phyloP scores from a whole-genome alignment of 1,140 invertebrate species.

The Drosophila athabasca region DNA sequence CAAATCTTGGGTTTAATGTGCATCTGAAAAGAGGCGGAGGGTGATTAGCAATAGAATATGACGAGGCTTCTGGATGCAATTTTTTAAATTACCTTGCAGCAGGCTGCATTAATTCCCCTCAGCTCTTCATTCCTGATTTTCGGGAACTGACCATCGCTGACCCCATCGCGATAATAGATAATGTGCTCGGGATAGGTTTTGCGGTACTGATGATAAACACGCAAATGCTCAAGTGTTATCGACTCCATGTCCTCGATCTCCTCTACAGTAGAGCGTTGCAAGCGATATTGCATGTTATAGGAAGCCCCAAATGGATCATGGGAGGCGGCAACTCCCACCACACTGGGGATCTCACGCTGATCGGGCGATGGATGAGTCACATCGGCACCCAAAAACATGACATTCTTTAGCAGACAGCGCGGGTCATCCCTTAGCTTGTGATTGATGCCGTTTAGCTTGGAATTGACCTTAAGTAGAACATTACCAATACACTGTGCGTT shows the following conservation, averaged over 20 bases:
- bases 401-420: slow-evolving; percentile 55
- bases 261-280: slow-evolving; percentile 88
- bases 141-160: slow-evolving; percentile 94
- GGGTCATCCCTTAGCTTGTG: slow-evolving; percentile 85
- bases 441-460: slow-evolving; percentile 93
- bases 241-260: slow-evolving; percentile 90
- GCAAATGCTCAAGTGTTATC: slow-evolving; percentile 86
- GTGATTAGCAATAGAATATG: background rate
- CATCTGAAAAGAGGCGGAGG: slow-evolving; percentile 28
- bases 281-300: slow-evolving; percentile 89
- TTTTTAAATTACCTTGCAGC: slow-evolving; percentile 33
- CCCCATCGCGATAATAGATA: slow-evolving; percentile 93
- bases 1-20: slow-evolving; percentile 87
- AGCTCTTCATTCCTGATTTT: slow-evolving; percentile 84
- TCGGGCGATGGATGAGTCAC: slow-evolving; percentile 94
- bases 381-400: slow-evolving; percentile 93
- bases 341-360: slow-evolving; percentile 89
- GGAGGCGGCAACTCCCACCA: slow-evolving; percentile 92
- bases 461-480: slow-evolving; percentile 92
- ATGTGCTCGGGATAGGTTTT: slow-evolving; percentile 86
- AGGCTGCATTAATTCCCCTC: slow-evolving; percentile 55
- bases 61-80: background rate
- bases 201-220: slow-evolving; percentile 84
- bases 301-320: slow-evolving; percentile 87
- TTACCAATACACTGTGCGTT: slow-evolving; percentile 86